Evolutionary conservation across 2,888 invertebrate species (phyloP).

Genomic region (Allolobophora icterica): DNA sequence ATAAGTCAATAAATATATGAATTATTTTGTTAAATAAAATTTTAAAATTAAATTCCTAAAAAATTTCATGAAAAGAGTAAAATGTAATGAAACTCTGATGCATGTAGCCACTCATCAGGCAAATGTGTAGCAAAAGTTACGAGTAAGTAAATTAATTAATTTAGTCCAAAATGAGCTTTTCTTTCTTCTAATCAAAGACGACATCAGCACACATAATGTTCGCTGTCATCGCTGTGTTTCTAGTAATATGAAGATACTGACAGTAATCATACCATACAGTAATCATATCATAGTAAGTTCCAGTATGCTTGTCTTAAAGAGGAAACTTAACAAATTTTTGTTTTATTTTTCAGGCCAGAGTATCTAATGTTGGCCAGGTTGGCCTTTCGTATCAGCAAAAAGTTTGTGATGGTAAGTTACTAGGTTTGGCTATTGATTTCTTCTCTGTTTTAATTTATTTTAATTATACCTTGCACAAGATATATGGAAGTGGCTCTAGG

Average conservation of each 20-base stretch:
- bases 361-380: slow-evolving; percentile 82
- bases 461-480: background rate
- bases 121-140: too few relatives aligned
- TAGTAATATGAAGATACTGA: background rate
- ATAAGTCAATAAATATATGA: too few relatives aligned
- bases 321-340: background rate
- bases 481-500: background rate
- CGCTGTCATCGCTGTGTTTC: background rate
- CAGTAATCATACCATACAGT: background rate
- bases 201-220: too few relatives aligned
- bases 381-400: slow-evolving; percentile 93
- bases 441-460: background rate
- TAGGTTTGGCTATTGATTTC: background rate
- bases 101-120: too few relatives aligned
- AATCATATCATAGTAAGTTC: background rate
- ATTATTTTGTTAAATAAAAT: too few relatives aligned
- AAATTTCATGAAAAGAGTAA: too few relatives aligned
- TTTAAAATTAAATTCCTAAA: too few relatives aligned
- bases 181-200: too few relatives aligned
- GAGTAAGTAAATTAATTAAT: too few relatives aligned
- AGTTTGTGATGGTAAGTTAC: slow-evolving; percentile 79
- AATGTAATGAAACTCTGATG: too few relatives aligned
- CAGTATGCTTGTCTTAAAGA: background rate
- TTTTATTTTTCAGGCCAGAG: slow-evolving; percentile 26
- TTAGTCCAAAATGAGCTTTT: too few relatives aligned